Evolutionary conservation across 1,140 invertebrate genomes (phyloP), one percentile per base, ranked within the genome.

Genomic region (Drosophila ohnishii): DNA sequence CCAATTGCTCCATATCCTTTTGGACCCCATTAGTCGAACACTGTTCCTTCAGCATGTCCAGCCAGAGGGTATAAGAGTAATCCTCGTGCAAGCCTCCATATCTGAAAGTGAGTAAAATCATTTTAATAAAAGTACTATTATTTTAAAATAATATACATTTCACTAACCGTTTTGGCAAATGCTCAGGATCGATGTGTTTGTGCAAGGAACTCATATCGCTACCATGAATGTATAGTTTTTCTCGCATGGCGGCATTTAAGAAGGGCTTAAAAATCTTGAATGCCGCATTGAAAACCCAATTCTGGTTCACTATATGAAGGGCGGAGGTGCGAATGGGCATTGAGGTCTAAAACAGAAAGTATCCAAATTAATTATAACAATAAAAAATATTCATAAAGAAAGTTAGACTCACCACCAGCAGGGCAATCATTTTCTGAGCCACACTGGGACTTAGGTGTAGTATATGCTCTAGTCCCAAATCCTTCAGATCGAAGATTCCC

Each of bases 191-290:
- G 2, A 97, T 94, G 80, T 96, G 94, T 70, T 95, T 94, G 80
- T 97, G 96, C 3, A 97, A 91, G 22, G 95, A 96, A n/a, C 93
- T 93, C 93, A 95, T 93, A 82, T 97, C 94, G 39, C 93, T 92
- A 2, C 96, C 95, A 89, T 97, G 96, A 87, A 97, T 95, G 90
- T 93, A 96, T 50, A 96, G 94, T 71, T 92, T 94, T 9, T 95
- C 93, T 28, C 93, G 93, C 95, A 96, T 96, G 37, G 93, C 90
- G 1, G 93, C 87, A 74, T 94, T 94, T 11, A 97, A 90, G 5
- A 97, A 92, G 0, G 96, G 96, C 79, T 96, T 96, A 81, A 97
- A 96, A 8, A 96, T 94, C 50, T 93, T 94, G 85, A 94, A 96
- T 25, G 95, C 94, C 35, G 95, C 94, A 80, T 96, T 95, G 80